phyloP scores from a whole-genome alignment of 2,113 vertebrate genomes.

The Diphyllodes magnificus region DNA sequence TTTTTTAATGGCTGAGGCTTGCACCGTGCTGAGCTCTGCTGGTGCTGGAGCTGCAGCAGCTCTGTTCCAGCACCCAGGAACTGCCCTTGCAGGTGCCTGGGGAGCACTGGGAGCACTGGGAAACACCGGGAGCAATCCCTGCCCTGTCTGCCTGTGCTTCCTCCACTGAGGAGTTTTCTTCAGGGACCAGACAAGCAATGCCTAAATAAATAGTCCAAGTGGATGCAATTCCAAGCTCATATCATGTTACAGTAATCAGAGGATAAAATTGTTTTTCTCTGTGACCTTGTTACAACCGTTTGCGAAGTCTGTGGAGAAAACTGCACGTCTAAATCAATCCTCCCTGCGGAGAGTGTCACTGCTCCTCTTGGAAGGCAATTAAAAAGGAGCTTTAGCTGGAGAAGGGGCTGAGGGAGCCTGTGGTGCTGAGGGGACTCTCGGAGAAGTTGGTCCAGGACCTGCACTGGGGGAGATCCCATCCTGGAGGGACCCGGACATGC shows the following conservation, averaged over 20 bases:
- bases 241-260: slow-evolving; percentile 42
- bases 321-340: slow-evolving; percentile 5
- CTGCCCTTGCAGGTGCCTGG: background rate
- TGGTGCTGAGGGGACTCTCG: rapidly evolving
- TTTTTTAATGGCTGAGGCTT: background rate
- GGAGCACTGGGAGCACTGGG: background rate
- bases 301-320: slow-evolving; percentile 24
- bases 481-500: rapidly evolving
- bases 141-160: background rate
- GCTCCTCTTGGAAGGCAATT: background rate
- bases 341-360: background rate
- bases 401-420: background rate
- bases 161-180: background rate
- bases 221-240: slow-evolving; percentile 6
- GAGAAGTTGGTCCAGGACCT: background rate
- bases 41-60: background rate
- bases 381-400: background rate
- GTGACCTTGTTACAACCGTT: slow-evolving; percentile 56
- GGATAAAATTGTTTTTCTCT: slow-evolving; percentile 58
- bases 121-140: background rate
- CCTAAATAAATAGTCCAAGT: slow-evolving; percentile 4
- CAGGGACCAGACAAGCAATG: background rate
- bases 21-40: background rate
- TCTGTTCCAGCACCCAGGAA: background rate
- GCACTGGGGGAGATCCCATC: background rate